Evolutionary conservation across 2,113 vertebrate species (phyloP), one percentile per base, ranked within the genome.

Genomic region (Zapornia atra): DNA sequence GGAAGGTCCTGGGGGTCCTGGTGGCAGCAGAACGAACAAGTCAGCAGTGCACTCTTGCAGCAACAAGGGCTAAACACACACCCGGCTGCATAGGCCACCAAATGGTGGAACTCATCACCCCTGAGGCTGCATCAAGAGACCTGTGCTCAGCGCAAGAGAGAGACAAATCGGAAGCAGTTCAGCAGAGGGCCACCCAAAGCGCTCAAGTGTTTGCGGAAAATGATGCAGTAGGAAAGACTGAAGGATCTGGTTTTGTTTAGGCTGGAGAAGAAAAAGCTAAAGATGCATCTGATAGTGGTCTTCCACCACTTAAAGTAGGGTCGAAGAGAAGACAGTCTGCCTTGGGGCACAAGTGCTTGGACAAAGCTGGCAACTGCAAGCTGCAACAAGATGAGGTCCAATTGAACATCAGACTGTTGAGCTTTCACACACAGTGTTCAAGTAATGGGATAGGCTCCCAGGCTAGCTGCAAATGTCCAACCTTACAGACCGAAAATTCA

Each of bases 141-240:
- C 48, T 7, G 6, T 42, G 50, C 51, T 61, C 59, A 54, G 31
- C 1, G 0, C 1, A 3, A 83, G 56, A 54, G 31, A 24, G 1
- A 13, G 34, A 76, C 28, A 40, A 79, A 33, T 7, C 4, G 17
- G 8, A 80, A 26, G 33, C 28, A 75, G 34, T 5, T 15, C 29
- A 46, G 54, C 12, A 26, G 33, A 64, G 14, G 9, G 42, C n/a
- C 4, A 8, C 17, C 9, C 63, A 26, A 59, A 40, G 28, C 5
- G 8, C 15, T 40, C 54, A 54, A 11, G 24, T 14, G 24, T 40
- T 31, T 46, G 28, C 21, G 68, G n/a, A 28, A 88, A n/a, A 26
- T 18, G 7, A 19, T 17, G 28, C 18, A 59, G n/a, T 9, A 86
- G 36, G 11, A 54, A 63, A 65, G 22, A 33, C 36, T 56, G 53